phyloP scores from a whole-genome alignment of 1,140 invertebrate genomes.

The Daktulosphaira vitifoliae region DNA sequence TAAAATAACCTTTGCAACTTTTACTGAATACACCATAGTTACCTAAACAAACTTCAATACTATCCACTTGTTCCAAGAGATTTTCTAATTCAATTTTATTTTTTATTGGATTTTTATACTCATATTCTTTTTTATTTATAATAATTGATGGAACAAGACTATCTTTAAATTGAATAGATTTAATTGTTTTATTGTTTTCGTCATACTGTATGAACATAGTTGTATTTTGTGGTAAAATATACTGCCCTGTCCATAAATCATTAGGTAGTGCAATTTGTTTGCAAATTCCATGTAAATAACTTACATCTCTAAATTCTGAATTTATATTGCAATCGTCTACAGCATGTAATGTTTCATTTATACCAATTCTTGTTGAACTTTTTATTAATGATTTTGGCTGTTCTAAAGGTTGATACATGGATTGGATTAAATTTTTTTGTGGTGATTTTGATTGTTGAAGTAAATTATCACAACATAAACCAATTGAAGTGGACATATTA shows the following conservation, averaged over 20 bases:
- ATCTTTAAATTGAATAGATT: background rate
- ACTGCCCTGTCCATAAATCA: background rate
- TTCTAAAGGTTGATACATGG: too few relatives aligned
- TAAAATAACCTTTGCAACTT: slow-evolving; percentile 5
- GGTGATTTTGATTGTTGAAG: too few relatives aligned
- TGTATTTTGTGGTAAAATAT: background rate
- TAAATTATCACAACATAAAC: too few relatives aligned
- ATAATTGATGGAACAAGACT: background rate
- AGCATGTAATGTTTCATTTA: too few relatives aligned
- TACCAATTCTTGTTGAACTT: too few relatives aligned
- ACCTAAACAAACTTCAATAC: background rate
- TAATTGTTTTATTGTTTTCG: background rate
- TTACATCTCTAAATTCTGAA: background rate
- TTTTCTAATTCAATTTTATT: background rate
- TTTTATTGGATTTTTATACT: background rate
- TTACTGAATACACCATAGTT: background rate
- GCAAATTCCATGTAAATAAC: background rate
- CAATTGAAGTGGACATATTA: too few relatives aligned
- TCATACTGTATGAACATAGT: background rate
- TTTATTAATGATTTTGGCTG: too few relatives aligned
- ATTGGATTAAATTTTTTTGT: too few relatives aligned
- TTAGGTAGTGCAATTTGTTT: background rate
- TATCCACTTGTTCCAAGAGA: slow-evolving; percentile 1
- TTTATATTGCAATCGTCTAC: background rate
- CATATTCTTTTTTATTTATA: background rate